Evolutionary conservation across 2,888 invertebrate genomes (phyloP), one percentile per base, ranked within the genome.

Genomic region (Idaea aversata): DNA sequence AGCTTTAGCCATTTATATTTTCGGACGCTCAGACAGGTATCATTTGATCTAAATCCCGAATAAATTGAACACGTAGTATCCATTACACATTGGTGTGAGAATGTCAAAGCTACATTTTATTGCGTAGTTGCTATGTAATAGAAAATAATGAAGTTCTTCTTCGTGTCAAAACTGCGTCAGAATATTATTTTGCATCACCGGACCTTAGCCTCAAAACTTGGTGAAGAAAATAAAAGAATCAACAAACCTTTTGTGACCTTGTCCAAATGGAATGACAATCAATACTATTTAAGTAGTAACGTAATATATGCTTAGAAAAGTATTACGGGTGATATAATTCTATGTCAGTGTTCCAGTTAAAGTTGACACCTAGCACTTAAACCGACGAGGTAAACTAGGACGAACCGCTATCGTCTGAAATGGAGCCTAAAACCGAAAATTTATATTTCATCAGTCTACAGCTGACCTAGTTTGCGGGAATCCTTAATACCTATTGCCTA

Each of bases 1-100:
- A 47, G 47, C 5, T 47, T 47, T 47, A 7, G 10, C 47, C 7
- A 47, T 47, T 47, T 47, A 47, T 47, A 47, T 47, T 47, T 47
- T 47, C 47, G 47, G 47, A 47, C 47, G 47, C 10, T 13, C 47
- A 47, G 47, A 47, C 47, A 47, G 47, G 47, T 10, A 63, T 62
- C 59, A 65, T 65, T 58, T 63, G 64, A 61, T 57, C 65, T 38
- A 65, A 67, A 67, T 65, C 62, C 61, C 35, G 63, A 62, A 65
- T 63, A 67, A 65, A 68, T 62, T 65, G 62, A 34, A 16, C 61
- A 67, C 63, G 65, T 59, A 65, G 62, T 58, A 47, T 10, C 47
- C 47, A 47, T 47, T 47, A 47, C 47, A 47, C 47, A 47, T 47
- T 47, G 7, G 13, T 47, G 47, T 7, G 47, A 10, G 7, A 10